Percentiles rank a stretch among this genome's conserved stretches.
These are phyloP conservation scores for Coranthus polyacanthus DNA, from an alignment of 2,797 vertebrate species.

Conservation along the genomic window DNA sequence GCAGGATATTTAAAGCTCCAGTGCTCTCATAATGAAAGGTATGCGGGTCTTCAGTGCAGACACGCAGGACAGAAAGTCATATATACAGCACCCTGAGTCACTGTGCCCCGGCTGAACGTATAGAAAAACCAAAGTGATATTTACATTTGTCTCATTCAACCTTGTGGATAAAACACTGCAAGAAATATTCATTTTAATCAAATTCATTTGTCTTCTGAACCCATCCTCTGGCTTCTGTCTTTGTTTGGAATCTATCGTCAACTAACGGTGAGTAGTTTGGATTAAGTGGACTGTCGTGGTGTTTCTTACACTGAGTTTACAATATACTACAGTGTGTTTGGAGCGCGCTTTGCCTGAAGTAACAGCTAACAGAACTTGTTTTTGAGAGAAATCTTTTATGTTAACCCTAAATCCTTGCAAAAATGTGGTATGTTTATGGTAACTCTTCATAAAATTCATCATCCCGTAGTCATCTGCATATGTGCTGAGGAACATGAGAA, in stretches of 20 bases:
- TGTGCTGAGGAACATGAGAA: not conserved
- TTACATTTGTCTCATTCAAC: not conserved
- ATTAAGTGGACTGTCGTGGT: conserved; percentile 2
- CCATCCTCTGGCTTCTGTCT: conserved; percentile 21
- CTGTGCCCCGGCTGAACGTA: conserved; percentile 8
- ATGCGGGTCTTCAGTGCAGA: conserved; percentile 29
- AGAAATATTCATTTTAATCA: not conserved
- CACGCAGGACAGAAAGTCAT: conserved; percentile 18
- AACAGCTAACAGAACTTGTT: not conserved
- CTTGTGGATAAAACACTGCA: conserved; percentile 6
- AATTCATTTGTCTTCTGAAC: conserved; percentile 11
- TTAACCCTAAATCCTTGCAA: not conserved
- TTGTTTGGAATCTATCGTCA: conserved; percentile 12
- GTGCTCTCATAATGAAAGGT: conserved; percentile 25
- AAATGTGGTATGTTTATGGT: not conserved
- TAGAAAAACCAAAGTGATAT: conserved; percentile 17
- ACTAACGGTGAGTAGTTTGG: conserved; percentile 2
- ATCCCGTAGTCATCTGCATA: not conserved
- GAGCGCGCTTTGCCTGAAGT: too few species aligned
- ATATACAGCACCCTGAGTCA: conserved; percentile 9
- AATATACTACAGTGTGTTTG: too few species aligned
- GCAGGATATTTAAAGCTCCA: conserved; percentile 50
- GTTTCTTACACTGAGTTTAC: conserved; percentile 1
- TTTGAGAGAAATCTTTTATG: not conserved
- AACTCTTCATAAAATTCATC: not conserved